Conservation (phyloP, 2,888 invertebrate species). For the Agrochola macilenta region DNA sequence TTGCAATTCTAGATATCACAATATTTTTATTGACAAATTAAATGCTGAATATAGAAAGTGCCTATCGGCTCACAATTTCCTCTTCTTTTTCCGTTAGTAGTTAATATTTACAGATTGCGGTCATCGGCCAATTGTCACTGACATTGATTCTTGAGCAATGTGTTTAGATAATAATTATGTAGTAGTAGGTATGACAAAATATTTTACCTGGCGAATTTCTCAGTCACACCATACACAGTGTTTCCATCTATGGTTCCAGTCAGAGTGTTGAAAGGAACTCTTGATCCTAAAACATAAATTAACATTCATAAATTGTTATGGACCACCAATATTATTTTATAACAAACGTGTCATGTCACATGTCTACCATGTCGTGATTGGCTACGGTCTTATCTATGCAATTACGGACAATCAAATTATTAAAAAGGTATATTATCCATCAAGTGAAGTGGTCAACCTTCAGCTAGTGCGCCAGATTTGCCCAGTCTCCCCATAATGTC, state of each 20-base stretch:
- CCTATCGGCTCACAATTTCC: conserved; percentile 22
- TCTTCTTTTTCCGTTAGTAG: conserved; percentile 3
- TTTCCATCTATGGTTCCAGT: conserved; percentile 97
- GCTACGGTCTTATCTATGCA: conserved; percentile 44
- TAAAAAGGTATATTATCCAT: conserved; percentile 54
- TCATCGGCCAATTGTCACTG: not conserved
- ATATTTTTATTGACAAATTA: conserved; percentile 19
- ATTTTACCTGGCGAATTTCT: conserved; percentile 93
- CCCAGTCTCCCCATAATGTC: conserved; percentile 48
- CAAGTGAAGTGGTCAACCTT: conserved; percentile 65
- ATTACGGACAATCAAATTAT: conserved; percentile 56
- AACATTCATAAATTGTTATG: conserved; percentile 16
- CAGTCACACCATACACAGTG: conserved; percentile 96
- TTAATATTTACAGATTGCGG: conserved; percentile 25
- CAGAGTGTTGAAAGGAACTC: conserved; percentile 96
- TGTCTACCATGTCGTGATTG: conserved; percentile 44
- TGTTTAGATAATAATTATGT: too few species aligned
- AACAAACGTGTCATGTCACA: conserved; percentile 55
- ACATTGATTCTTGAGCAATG: not conserved
- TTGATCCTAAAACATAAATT: conserved; percentile 91
- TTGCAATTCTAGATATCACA: not conserved
- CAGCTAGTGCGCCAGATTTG: conserved; percentile 47
- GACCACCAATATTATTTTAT: conserved; percentile 45
- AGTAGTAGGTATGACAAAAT: conserved; percentile 5
- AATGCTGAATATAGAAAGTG: conserved; percentile 22